Evolutionary conservation across 2,797 vertebrate species (phyloP), one percentile per base, ranked within the genome.

Genomic region (Eidolon dupreanum): DNA sequence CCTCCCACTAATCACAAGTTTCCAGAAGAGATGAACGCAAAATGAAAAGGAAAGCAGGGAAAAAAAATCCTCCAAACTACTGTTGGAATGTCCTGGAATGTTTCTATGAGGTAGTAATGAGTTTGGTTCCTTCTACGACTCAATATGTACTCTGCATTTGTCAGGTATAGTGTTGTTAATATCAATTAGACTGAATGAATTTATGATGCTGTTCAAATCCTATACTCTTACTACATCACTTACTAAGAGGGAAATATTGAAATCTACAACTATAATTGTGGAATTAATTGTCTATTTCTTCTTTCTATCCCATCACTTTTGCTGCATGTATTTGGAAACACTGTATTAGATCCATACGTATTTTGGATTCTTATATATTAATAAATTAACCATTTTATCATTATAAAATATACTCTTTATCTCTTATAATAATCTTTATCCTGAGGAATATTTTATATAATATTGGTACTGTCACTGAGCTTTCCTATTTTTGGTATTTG

Each of bases 71-170:
- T 53, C 1, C 36, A 77, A 13, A 65, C 5, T 38, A 20, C 19
- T 81, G 57, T 13, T n/a, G 22, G 24, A 77, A 24, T 57, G 5
- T 10, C 57, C 63, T 20, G 16, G 17, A 86, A 78, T 68, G 17
- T 38, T 79, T 78, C 57, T 81, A 96, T 31, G 77, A 94, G 53
- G 16, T 31, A 68, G 38, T 78, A 95, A 82, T 81, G 94, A 66
- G 65, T 53, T 51, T 77, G 13, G 2, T 85, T 93, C 66, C n/a
- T 97, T 97, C 94, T 91, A 66, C 88, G 83, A 97, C 55, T 93
- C 70, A 57, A 43, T 81, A 41, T 63, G 2, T 43, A 68, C n/a
- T 53, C 33, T 59, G 19, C 41, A 61, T 7, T 11, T 59, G 15
- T 93, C 66, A 81, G 41, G 16, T 55, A 65, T 20, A 33, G 13